phyloP scores from a whole-genome alignment of 2,113 vertebrate species.

The Ammodytes dubius region DNA sequence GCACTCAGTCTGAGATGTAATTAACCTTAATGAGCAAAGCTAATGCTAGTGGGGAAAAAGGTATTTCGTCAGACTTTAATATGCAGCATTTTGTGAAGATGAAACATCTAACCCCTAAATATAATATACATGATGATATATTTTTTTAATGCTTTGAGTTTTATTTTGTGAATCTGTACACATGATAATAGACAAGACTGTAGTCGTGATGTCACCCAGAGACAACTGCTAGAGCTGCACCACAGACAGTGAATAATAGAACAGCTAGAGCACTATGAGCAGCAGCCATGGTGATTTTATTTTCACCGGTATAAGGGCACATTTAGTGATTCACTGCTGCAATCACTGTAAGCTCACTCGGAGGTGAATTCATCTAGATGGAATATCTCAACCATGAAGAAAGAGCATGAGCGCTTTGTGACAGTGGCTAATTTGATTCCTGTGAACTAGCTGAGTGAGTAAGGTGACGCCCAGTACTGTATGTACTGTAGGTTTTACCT shows the following conservation, averaged over 20 bases:
- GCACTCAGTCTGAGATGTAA: not conserved
- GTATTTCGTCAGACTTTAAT: not conserved
- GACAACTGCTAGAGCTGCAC: slow-evolving; percentile 57
- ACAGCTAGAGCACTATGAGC: slow-evolving; percentile 62
- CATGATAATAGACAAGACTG: slow-evolving; percentile 34
- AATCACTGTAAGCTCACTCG: slow-evolving; percentile 11
- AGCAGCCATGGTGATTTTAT: slow-evolving; percentile 49
- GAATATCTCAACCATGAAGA: slow-evolving; percentile 25
- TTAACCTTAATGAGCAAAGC: not conserved
- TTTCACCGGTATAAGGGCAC: slow-evolving; percentile 40
- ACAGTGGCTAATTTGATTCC: not conserved
- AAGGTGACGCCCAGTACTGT: not conserved
- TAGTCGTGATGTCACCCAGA: slow-evolving; percentile 51
- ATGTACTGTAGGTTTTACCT: not conserved
- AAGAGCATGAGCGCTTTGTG: not conserved
- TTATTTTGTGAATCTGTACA: slow-evolving; percentile 31
- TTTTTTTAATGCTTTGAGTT: slow-evolving; percentile 1
- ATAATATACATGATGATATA: not conserved
- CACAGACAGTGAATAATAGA: slow-evolving; percentile 63
- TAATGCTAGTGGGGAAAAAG: not conserved
- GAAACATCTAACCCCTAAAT: not conserved
- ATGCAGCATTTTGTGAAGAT: not conserved
- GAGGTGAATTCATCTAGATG: slow-evolving; percentile 8
- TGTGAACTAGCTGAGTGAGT: not conserved
- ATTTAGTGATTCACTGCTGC: slow-evolving; percentile 55